Base-by-base conservation (phyloP, 2,888 invertebrate genomes). In the Eubasilissa splendida region DNA sequence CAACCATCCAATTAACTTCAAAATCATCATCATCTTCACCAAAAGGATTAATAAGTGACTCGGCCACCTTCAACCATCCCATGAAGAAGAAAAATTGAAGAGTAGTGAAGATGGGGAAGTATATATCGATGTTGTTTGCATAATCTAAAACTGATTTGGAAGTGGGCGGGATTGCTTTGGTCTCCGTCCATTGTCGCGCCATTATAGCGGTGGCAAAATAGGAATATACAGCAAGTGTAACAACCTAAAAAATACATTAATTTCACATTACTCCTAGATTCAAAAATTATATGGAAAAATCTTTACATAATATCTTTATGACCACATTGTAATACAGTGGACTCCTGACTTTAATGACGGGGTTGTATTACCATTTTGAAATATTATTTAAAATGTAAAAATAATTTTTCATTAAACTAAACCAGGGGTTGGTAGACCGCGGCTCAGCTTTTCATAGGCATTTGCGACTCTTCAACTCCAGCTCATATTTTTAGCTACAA, bases 21-120 rank as follows among this genome's bases (percentile, higher is more conserved):
- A 97, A 97, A 85, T 97, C 97, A 86, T 97, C 97, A 86, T 97
- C 97, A 85, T 97, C 96, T 86, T 96, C 96, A 0, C 97, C 97
- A 85, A 97, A 97, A 0, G 97, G 97, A 89, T 98, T 98, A 83
- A 97, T 96, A 77, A 97, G 89, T 0, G 96, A 94, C 88, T 97
- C 97, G 33, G 97, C 97, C 85, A 97, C 97, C 90, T 97, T 97
- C 58, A 97, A 89, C 97, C 97, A 97, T 12, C 97, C 97, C 94
- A 96, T 95, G 86, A 95, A 95, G 89, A 95, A 95, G 87, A 95
- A 95, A 87, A 96, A 96, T 87, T 97, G 96, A 82, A 98, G 89
- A 12, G 96, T 95, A 5, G 96, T 96, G 87, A 98, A 98, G 85
- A 97, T 91, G 0, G 98, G 98, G 87, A 98, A 95, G 86, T 97